Evolutionary conservation across 1,140 invertebrate species (phyloP), one percentile per base, ranked within the genome.

Genomic region (Drosophila erecta): DNA sequence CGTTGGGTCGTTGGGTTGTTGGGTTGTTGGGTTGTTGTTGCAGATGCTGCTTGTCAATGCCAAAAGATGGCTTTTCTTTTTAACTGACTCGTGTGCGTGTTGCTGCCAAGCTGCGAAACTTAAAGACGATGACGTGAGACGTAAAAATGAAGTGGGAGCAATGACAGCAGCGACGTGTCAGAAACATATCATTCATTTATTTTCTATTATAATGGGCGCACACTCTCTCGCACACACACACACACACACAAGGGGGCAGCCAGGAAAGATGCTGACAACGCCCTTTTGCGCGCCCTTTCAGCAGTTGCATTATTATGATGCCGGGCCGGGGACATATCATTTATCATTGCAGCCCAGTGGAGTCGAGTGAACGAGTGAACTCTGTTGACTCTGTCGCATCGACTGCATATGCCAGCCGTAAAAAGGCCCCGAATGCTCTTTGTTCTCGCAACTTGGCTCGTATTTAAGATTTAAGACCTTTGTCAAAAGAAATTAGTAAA

Each of bases 111-210:
- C 33, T 24, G 35, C 37, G 41, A 38, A 87, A 89, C 86, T 73
- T 85, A 85, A 78, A 78, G 78, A 69, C 72, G 49, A 35, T 30
- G 46, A 73, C 75, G 75, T 81, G 41, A 3, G 10, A 37, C 37
- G 59, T 40, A 69, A 89, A 84, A 89, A 77, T 85, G 73, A 80
- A 87, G 76, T 60, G 72, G 50, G 79, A 73, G 64, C 84, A 78
- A 79, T 76, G 79, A 89, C 84, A 89, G 72, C 84, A 71, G 67
- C 83, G 78, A 83, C 84, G 78, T 90, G 89, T 90, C 89, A 90
- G 76, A 90, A 90, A 89, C 83, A 90, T 81, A 90, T 90, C 89
- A 90, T 91, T 90, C 89, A 90, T 90, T 83, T 90, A 90, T 90
- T 90, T 90, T 90, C 89, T 90, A 90, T 90, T 84, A 90, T 84